Conservation (phyloP, 2,113 vertebrate genomes). For the Rallus limicola region DNA sequence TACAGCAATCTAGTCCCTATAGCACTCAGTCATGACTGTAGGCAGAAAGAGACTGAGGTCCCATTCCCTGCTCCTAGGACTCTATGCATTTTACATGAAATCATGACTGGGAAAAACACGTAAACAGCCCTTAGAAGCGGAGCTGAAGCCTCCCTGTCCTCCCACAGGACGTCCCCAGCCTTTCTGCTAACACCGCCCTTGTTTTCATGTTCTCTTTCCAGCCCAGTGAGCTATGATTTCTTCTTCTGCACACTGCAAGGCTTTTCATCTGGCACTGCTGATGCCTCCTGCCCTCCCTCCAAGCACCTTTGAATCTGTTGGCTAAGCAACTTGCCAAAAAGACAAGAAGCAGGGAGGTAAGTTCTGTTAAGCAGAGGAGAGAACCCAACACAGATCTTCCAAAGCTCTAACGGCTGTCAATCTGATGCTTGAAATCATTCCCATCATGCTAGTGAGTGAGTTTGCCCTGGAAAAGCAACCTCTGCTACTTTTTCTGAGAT, state of each 20-base stretch:
- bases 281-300: not conserved
- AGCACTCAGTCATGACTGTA: not conserved
- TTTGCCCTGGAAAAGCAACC: not conserved
- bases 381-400: not conserved
- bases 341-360: not conserved
- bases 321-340: not conserved
- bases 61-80: not conserved
- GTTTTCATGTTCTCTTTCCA: not conserved
- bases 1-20: not conserved
- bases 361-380: not conserved
- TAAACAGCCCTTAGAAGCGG: not conserved
- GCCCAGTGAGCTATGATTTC: not conserved
- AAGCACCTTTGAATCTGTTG: not conserved
- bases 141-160: not conserved
- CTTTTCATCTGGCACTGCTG: slow-evolving; percentile 4
- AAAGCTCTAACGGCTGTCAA: not conserved
- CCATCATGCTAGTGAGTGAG: not conserved
- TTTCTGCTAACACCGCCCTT: not conserved
- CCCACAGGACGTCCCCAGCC: not conserved
- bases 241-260: not conserved
- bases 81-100: not conserved
- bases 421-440: not conserved
- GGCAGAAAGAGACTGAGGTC: not conserved
- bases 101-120: not conserved
- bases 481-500: not conserved